phyloP scores from a whole-genome alignment of 2,888 invertebrate genomes.

The Zygothrica quintamaculata region DNA sequence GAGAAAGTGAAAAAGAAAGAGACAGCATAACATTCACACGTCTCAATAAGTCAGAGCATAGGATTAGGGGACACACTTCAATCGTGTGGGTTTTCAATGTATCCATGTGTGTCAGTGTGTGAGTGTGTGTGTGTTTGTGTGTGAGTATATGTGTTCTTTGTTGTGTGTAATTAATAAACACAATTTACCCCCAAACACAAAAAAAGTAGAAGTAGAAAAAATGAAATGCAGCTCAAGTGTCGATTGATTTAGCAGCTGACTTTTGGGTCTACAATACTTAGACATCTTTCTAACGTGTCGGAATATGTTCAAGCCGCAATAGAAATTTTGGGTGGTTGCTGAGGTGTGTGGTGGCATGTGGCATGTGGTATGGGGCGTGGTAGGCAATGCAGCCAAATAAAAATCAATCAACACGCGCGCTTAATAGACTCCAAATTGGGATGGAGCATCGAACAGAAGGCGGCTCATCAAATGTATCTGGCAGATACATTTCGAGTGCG shows the following conservation, averaged over 20 bases:
- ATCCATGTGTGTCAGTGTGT: slow-evolving; percentile 3
- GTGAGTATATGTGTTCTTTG: slow-evolving; percentile 12
- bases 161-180: slow-evolving; percentile 64
- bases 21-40: slow-evolving; percentile 27
- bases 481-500: slow-evolving; percentile 64
- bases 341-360: slow-evolving; percentile 18
- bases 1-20: slow-evolving; percentile 1
- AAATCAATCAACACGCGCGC: slow-evolving; percentile 75
- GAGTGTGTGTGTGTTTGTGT: slow-evolving; percentile 4
- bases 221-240: slow-evolving; percentile 59
- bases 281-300: slow-evolving; percentile 12
- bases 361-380: too few relatives aligned
- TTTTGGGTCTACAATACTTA: slow-evolving; percentile 15
- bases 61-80: slow-evolving; percentile 45
- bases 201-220: slow-evolving; percentile 14
- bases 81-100: slow-evolving; percentile 1
- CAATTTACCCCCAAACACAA: slow-evolving; percentile 35
- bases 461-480: slow-evolving; percentile 71
- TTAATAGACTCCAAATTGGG: slow-evolving; percentile 56
- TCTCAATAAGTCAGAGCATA: slow-evolving; percentile 40
- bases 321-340: slow-evolving; percentile 17
- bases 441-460: slow-evolving; percentile 15
- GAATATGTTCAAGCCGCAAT: slow-evolving; percentile 51
- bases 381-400: slow-evolving; percentile 63
- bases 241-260: slow-evolving; percentile 70